Evolutionary conservation across 2,113 vertebrate species (phyloP).

Genomic region (Paradisaea rubra): DNA sequence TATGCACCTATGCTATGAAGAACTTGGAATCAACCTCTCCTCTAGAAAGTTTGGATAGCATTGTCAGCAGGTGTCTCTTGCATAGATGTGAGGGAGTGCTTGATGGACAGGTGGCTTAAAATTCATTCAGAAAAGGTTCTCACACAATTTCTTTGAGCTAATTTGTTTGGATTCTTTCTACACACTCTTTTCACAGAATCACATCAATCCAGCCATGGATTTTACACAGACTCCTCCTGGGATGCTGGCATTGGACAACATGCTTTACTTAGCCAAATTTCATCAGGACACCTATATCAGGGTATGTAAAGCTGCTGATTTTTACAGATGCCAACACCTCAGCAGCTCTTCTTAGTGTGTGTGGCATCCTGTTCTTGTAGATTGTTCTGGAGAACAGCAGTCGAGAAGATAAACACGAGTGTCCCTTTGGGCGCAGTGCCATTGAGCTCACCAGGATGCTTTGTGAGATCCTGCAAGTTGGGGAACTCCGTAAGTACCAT

Average conservation of each 20-base stretch:
- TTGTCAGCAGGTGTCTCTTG: not conserved
- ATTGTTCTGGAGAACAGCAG: constrained; percentile 97
- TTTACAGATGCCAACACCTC: not conserved
- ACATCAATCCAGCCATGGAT: constrained; percentile 95
- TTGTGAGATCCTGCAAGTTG: constrained; percentile 95
- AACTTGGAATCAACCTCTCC: not conserved
- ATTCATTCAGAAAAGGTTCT: not conserved
- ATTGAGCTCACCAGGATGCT: constrained; percentile 95
- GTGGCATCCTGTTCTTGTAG: constrained; percentile 51
- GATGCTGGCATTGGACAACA: constrained; percentile 96
- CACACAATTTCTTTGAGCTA: not conserved
- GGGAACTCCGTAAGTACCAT: constrained; percentile 89
- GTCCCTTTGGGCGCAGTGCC: constrained; percentile 95
- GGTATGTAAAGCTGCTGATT: constrained; percentile 61
- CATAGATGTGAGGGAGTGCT: not conserved
- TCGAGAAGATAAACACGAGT: constrained; percentile 94
- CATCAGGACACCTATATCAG: constrained; percentile 97
- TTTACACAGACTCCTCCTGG: constrained; percentile 96
- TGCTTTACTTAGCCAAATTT: constrained; percentile 93
- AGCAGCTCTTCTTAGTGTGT: not conserved
- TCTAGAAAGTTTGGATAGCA: not conserved
- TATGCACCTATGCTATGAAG: not conserved
- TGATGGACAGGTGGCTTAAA: not conserved
- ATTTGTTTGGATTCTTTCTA: not conserved
- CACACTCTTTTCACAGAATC: constrained; percentile 76